Conservation (phyloP, 1,140 invertebrate species). For the Orchestia grillus region DNA sequence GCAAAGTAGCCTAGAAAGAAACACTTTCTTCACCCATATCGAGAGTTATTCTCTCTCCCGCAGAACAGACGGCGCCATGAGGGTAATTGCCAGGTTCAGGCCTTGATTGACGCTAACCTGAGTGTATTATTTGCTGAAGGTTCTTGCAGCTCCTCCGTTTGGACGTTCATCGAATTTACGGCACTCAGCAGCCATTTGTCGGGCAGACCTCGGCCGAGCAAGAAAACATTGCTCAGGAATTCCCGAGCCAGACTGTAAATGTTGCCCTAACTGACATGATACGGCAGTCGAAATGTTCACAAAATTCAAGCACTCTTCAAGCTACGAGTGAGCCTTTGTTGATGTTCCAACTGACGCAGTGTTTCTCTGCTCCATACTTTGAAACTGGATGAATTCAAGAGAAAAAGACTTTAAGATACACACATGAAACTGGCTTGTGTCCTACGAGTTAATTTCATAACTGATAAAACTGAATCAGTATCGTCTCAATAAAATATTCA, state of each 20-base stretch:
- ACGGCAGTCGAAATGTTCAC: neutral
- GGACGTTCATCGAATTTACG: neutral
- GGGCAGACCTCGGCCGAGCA: no score
- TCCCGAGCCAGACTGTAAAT: neutral
- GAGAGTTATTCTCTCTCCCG: neutral
- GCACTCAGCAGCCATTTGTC: neutral
- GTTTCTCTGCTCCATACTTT: neutral
- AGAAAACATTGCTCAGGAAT: neutral
- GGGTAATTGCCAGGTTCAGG: neutral
- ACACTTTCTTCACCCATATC: neutral
- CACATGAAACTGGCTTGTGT: no score
- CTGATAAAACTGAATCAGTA: no score
- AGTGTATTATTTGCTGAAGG: constrained; percentile 32
- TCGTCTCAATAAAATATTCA: no score
- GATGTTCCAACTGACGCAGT: neutral
- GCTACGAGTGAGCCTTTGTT: neutral
- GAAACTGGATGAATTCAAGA: neutral
- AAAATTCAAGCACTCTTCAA: neutral
- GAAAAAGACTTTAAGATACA: no score
- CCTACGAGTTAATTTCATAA: no score
- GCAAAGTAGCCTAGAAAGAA: no score
- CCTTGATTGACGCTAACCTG: constrained; percentile 32
- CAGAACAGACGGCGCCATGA: neutral
- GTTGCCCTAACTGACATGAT: neutral
- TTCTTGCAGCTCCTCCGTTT: neutral